phyloP scores from a whole-genome alignment of 2,888 invertebrate genomes.

The Rugalucina vietnamica region DNA sequence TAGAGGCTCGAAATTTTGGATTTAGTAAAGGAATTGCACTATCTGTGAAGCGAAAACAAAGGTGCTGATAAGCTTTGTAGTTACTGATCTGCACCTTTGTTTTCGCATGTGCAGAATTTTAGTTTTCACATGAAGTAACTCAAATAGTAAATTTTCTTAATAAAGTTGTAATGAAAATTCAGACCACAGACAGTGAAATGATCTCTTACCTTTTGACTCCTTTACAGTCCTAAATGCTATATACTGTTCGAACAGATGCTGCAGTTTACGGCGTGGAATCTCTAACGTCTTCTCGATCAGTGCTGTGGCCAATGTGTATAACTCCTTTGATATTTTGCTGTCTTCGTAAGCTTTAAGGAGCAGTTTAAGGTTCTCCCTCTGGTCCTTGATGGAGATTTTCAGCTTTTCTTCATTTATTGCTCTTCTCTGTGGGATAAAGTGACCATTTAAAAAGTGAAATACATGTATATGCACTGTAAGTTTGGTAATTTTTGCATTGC shows the following conservation, averaged over 20 bases:
- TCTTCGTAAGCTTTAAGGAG: constrained; percentile 62
- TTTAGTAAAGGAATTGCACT: no score
- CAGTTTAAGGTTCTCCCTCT: constrained; percentile 60
- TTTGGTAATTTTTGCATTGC: no score
- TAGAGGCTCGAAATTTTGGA: no score
- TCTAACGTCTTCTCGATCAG: constrained; percentile 63
- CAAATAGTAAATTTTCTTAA: no score
- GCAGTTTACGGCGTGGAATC: constrained; percentile 60
- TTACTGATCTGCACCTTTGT: no score
- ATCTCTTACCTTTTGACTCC: constrained; percentile 62
- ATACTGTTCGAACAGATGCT: constrained; percentile 65
- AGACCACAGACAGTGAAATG: not conserved
- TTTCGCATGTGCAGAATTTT: no score
- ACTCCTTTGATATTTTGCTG: constrained; percentile 66
- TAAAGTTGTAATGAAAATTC: no score
- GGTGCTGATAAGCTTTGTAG: no score
- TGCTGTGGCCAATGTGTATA: constrained; percentile 59
- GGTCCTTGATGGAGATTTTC: constrained; percentile 57
- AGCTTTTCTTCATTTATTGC: constrained; percentile 52
- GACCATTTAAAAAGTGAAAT: no score
- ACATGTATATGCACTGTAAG: no score
- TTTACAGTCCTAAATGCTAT: constrained; percentile 59
- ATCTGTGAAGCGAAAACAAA: no score
- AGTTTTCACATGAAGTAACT: no score
- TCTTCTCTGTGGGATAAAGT: constrained; percentile 47